Conservation (phyloP, 2,888 invertebrate species). For the Philonicus albiceps region DNA sequence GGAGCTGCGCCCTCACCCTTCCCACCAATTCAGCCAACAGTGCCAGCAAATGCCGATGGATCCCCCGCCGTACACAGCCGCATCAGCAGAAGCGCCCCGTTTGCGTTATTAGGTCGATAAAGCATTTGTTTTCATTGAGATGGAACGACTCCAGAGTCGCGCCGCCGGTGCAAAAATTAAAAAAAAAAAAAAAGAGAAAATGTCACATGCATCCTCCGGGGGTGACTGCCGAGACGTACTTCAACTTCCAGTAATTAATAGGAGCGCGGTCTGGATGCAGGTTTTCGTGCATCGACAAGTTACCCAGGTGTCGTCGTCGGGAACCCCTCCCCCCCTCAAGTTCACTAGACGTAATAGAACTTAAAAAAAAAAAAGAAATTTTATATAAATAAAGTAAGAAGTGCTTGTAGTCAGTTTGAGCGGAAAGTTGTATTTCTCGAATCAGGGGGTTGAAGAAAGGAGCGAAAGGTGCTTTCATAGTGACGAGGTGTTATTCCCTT, state of each 20-base stretch:
- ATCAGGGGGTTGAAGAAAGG: neutral
- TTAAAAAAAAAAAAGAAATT: neutral
- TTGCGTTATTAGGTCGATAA: conserved; percentile 16
- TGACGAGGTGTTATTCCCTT: neutral
- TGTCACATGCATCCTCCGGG: neutral
- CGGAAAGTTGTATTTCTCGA: neutral
- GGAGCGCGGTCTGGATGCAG: neutral
- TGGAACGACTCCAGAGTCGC: neutral
- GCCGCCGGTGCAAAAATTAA: neutral
- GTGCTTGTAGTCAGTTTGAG: neutral
- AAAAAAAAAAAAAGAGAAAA: no score
- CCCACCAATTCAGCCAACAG: neutral
- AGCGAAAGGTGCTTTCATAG: neutral
- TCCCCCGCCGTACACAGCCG: neutral
- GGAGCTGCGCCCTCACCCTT: neutral
- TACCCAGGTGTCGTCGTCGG: neutral
- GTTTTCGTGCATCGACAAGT: neutral
- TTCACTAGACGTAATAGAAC: neutral
- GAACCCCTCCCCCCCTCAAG: no score
- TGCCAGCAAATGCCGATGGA: conserved; percentile 20
- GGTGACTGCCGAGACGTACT: neutral
- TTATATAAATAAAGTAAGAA: neutral
- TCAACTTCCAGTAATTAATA: neutral
- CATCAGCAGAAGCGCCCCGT: neutral
- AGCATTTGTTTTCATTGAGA: conserved; percentile 34